Percentiles rank a stretch among this genome's conserved stretches.
Evolutionary conservation across 2,113 vertebrate genomes (phyloP).

Genomic region (Merops nubicus): DNA sequence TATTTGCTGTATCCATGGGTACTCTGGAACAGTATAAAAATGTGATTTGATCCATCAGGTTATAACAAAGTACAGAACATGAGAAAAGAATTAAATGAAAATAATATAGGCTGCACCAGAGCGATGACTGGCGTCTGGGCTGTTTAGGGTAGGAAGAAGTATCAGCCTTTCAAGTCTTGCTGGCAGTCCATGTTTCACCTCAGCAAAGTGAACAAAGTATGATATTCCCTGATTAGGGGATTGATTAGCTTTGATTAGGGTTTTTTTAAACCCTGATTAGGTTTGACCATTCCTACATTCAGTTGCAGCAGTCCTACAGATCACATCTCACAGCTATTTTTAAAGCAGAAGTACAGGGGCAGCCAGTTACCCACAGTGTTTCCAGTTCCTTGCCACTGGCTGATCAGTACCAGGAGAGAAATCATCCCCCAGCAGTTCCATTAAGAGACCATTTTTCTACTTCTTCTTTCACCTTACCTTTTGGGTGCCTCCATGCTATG

Average conservation of each 20-base stretch:
- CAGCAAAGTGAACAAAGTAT: background rate
- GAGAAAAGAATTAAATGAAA: background rate
- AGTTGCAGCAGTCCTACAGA: background rate
- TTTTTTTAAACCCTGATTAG: background rate
- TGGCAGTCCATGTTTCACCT: accelerated
- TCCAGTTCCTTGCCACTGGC: background rate
- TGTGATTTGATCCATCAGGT: background rate
- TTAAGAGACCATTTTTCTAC: background rate
- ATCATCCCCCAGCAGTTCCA: accelerated
- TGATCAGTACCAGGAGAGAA: background rate
- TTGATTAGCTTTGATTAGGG: no score
- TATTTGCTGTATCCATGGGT: background rate
- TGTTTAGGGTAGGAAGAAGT: background rate
- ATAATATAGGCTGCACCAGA: background rate
- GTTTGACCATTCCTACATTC: background rate
- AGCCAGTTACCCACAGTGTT: background rate
- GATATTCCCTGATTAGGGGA: accelerated
- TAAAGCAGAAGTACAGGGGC: background rate
- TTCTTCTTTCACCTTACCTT: background rate
- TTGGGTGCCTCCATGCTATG: background rate
- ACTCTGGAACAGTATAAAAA: background rate
- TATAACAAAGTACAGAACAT: background rate
- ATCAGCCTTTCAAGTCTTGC: background rate
- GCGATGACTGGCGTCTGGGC: background rate
- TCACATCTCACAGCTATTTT: background rate